A percentile compares a stretch with the other conserved stretches of the same genome.
Evolutionary conservation across 2,797 vertebrate genomes (phyloP).

Genomic region (Urophycis tenuis): DNA sequence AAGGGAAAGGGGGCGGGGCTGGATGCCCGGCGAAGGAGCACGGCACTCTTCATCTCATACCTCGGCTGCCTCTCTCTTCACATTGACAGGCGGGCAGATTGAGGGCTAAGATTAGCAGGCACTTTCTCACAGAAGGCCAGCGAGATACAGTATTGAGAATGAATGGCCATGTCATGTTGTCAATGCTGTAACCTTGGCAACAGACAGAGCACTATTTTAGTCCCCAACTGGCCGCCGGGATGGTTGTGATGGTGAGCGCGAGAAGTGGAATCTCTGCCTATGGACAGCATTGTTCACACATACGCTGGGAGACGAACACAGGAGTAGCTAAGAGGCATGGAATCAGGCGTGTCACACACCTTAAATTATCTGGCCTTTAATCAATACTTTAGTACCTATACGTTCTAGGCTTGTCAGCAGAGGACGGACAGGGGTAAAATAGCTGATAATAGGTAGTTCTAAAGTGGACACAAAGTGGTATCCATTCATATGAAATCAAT

Average conservation of each 20-base stretch:
- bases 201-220: conserved; percentile 78
- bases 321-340: conserved; percentile 16
- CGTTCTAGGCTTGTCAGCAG: conserved; percentile 31
- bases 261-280: conserved; percentile 40
- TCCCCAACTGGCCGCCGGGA: conserved; percentile 62
- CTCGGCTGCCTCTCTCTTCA: conserved; percentile 59
- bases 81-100: conserved; percentile 76
- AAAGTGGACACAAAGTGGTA: conserved; percentile 27
- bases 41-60: conserved; percentile 61
- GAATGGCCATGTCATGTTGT: conserved; percentile 81
- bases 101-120: conserved; percentile 80
- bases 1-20: conserved; percentile 17
- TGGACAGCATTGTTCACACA: conserved; percentile 30
- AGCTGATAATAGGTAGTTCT: conserved; percentile 20
- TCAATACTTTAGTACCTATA: conserved; percentile 30
- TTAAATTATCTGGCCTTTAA: conserved; percentile 28
- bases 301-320: conserved; percentile 2
- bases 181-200: conserved; percentile 84
- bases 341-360: conserved; percentile 16
- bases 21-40: conserved; percentile 39
- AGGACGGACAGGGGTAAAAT: conserved; percentile 12
- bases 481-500: conserved; percentile 33
- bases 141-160: conserved; percentile 80
- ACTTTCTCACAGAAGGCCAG: conserved; percentile 80
- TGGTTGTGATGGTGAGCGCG: conserved; percentile 42